Evolutionary conservation across 2,113 vertebrate species (phyloP).

Genomic region (Oryctolagus cuniculus): mOryCun1.1 NC_091443.1:80216501-80217000

Average conservation of each 20-base stretch:
- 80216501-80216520: not conserved
- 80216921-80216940: too few relatives aligned
- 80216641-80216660: not conserved
- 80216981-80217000: too few relatives aligned
- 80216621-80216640: not conserved
- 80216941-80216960: too few relatives aligned
- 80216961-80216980: too few relatives aligned
- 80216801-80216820: too few relatives aligned
- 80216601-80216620: not conserved
- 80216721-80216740: too few relatives aligned
- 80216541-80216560: not conserved
- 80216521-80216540: not conserved
- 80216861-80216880: not conserved
- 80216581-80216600: not conserved
- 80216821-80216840: not conserved
- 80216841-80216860: not conserved
- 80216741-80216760: too few relatives aligned
- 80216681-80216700: too few relatives aligned
- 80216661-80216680: too few relatives aligned
- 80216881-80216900: not conserved
- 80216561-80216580: not conserved
- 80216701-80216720: too few relatives aligned
- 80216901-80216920: not conserved
- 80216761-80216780: too few relatives aligned
- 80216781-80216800: too few relatives aligned